Percentiles rank a stretch among this genome's conserved stretches.
Conservation (phyloP, 2,113 vertebrate species). For the Neofelis nebulosa region DNA sequence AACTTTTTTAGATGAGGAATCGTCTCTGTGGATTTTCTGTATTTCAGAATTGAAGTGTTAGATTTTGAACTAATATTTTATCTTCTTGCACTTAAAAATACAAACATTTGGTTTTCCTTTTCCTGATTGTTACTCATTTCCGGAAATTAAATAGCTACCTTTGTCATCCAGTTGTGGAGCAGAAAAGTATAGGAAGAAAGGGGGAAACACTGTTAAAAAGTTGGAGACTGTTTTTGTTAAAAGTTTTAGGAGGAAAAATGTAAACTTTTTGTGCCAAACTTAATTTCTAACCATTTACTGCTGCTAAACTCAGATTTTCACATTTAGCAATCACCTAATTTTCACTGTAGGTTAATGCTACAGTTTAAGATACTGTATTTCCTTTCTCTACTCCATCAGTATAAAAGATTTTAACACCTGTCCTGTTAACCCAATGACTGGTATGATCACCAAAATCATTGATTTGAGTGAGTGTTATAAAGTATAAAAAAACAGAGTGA, state of each 20-base stretch:
- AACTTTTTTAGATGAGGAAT: not conserved
- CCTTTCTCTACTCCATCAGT: not conserved
- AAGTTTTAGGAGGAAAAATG: not conserved
- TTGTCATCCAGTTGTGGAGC: not conserved
- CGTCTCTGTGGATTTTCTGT: not conserved
- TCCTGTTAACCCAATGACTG: not conserved
- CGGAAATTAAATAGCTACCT: not conserved
- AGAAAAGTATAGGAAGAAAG: not conserved
- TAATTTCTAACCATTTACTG: slow-evolving; percentile 30
- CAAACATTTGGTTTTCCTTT: not conserved
- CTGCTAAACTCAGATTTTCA: not conserved
- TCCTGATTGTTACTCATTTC: not conserved
- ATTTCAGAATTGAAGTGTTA: not conserved
- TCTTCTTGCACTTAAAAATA: not conserved
- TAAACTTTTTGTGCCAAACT: not conserved
- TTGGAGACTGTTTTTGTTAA: not conserved
- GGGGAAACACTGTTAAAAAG: not conserved
- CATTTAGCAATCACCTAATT: not conserved
- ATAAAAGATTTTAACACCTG: not conserved
- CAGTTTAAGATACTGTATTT: slow-evolving; percentile 14
- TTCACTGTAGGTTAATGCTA: not conserved
- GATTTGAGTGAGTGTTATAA: slow-evolving; percentile 5
- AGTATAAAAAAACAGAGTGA: not conserved
- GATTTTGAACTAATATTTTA: not conserved
- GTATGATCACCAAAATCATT: not conserved